Evolutionary conservation across 2,113 vertebrate genomes (phyloP).

Genomic region (Dromaius novaehollandiae): DNA sequence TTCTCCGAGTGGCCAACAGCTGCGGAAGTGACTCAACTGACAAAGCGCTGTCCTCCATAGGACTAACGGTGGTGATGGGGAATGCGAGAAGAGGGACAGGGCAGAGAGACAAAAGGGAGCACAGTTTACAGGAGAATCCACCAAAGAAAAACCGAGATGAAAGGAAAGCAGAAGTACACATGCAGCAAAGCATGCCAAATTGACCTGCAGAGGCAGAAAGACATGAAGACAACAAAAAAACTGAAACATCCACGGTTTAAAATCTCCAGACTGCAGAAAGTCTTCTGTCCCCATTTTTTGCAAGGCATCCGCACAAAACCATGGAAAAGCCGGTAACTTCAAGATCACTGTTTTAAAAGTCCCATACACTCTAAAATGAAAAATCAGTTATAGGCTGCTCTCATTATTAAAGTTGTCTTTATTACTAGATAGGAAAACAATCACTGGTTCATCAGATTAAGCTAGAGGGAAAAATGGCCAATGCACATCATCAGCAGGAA

Average conservation of each 20-base stretch:
- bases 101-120: background rate
- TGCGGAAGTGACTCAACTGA: constrained; percentile 17
- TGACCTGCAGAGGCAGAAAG: background rate
- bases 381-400: background rate
- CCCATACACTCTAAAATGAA: background rate
- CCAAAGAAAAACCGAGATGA: fast-evolving
- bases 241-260: fast-evolving
- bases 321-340: background rate
- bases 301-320: background rate
- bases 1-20: background rate
- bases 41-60: background rate
- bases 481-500: background rate
- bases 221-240: background rate
- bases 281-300: background rate
- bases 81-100: background rate
- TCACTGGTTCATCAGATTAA: background rate
- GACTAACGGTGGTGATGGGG: background rate
- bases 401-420: background rate
- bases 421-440: background rate
- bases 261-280: background rate
- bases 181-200: background rate
- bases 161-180: too few relatives aligned
- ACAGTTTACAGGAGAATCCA: fast-evolving
- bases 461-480: background rate
- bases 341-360: background rate